Percentiles rank a stretch among this genome's conserved stretches.
These are phyloP conservation scores for Augochlorella aurata DNA, from an alignment of 2,888 invertebrate genomes.

Conservation along the genomic window DNA sequence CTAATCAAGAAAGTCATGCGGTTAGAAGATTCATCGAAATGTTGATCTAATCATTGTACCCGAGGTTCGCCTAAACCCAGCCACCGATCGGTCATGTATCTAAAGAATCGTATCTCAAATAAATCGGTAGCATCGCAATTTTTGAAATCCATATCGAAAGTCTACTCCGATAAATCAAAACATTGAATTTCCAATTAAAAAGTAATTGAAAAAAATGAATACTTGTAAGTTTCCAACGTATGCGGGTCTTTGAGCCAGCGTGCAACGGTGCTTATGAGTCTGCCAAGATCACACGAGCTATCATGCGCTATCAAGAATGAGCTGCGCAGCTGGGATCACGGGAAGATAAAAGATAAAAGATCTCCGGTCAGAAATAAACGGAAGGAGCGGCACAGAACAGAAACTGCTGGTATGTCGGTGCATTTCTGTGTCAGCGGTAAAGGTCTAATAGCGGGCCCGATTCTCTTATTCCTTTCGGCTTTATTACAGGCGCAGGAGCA, in stretches of 20 bases:
- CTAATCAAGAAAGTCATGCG: slow-evolving; percentile 7
- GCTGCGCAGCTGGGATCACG: too few relatives aligned
- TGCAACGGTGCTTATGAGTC: neutral
- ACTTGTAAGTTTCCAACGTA: neutral
- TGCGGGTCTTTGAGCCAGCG: neutral
- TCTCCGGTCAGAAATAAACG: neutral
- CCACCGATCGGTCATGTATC: too few relatives aligned
- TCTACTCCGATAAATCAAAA: too few relatives aligned
- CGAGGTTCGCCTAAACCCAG: too few relatives aligned
- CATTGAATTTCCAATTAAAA: too few relatives aligned
- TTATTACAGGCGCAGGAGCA: slow-evolving; percentile 35
- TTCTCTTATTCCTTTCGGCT: slow-evolving; percentile 36
- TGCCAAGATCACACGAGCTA: too few relatives aligned
- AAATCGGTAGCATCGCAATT: too few relatives aligned
- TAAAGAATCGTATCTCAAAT: too few relatives aligned
- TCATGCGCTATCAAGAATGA: neutral
- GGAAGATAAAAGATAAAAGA: neutral
- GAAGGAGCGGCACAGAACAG: slow-evolving; percentile 1
- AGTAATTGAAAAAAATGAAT: too few relatives aligned
- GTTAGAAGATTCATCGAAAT: neutral
- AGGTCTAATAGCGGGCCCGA: slow-evolving; percentile 46
- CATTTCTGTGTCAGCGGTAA: slow-evolving; percentile 56
- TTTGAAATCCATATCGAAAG: too few relatives aligned
- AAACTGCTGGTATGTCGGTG: slow-evolving; percentile 32
- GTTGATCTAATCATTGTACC: neutral